Evolutionary conservation across 2,797 vertebrate genomes (phyloP), one percentile per base, ranked within the genome.

Genomic region (Myotis vivesi): DNA sequence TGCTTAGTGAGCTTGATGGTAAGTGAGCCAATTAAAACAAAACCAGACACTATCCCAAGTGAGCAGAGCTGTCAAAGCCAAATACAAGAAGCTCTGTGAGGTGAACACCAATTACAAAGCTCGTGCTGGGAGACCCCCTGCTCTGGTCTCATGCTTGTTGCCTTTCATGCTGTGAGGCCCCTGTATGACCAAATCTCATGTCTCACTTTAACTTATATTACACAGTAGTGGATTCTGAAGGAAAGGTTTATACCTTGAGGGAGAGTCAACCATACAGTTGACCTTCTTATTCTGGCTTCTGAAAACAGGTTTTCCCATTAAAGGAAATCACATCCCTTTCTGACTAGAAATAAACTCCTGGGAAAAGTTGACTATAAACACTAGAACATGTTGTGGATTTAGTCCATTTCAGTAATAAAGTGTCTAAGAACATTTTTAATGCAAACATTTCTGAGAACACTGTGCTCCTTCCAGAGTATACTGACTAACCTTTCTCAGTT

Each of bases 111-210:
- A 15, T 68, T 68, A 75, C 49, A 69, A 38, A n/a, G 81, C 84
- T 94, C 62, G 41, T 94, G 95, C 92, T 57, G 49, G 77, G 82
- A 13, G 93, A 75, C 77, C 93, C 73, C 77, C 73, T 75, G 89
- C 84, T 81, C 89, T 85, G 84, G 64, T 76, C 64, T 71, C 77
- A 66, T 72, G 73, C 66, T 69, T 66, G 49, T 38, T 22, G 10
- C 59, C 88, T 71, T 64, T 79, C 73, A 64, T 87, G 79, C 41
- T 28, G 19, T 33, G 23, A 86, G 38, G 51, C 19, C 73, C 76
- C 73, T 84, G 84, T 77, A 86, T 4, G 82, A 76, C 22, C 72
- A 77, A 76, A 92, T 64, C 71, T 85, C 62, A 86, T 11, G 83
- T 92, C 84, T 86, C n/a, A 84, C 20, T 92, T 75, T 81, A 75